Evolutionary conservation across 2,797 vertebrate species (phyloP).

Genomic region (Sebastes goodei): DNA sequence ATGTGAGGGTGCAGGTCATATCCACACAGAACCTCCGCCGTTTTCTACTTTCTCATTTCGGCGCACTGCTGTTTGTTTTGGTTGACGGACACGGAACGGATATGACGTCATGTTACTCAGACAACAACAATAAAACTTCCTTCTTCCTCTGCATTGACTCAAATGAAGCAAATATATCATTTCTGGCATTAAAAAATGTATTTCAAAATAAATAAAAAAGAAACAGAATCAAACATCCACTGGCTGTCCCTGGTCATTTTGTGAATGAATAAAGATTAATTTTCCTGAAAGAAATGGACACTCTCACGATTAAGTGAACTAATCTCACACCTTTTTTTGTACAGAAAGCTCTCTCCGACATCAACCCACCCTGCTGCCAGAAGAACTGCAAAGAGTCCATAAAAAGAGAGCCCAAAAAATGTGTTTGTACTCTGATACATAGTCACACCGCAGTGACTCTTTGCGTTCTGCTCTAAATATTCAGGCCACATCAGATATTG

Average conservation of each 20-base stretch:
- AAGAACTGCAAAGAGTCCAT: neutral
- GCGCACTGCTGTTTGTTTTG: too few species aligned
- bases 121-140: too few species aligned
- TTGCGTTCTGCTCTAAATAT: conserved; percentile 22
- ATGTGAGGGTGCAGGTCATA: too few species aligned
- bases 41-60: too few species aligned
- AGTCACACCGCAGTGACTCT: neutral
- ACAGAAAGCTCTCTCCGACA: neutral
- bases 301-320: neutral
- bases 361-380: neutral
- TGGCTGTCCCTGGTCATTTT: neutral
- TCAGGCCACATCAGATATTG: conserved; percentile 15
- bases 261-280: neutral
- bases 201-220: neutral
- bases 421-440: neutral
- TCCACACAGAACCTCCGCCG: fast-evolving
- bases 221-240: neutral
- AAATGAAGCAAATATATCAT: too few species aligned
- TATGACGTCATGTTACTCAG: too few species aligned
- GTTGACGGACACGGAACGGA: too few species aligned
- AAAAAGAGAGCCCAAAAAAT: neutral
- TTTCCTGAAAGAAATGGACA: neutral
- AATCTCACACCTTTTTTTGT: neutral
- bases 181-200: too few species aligned
- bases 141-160: too few species aligned